Evolutionary conservation across 2,888 invertebrate species (phyloP).

Genomic region (Cephus sareptanus): DNA sequence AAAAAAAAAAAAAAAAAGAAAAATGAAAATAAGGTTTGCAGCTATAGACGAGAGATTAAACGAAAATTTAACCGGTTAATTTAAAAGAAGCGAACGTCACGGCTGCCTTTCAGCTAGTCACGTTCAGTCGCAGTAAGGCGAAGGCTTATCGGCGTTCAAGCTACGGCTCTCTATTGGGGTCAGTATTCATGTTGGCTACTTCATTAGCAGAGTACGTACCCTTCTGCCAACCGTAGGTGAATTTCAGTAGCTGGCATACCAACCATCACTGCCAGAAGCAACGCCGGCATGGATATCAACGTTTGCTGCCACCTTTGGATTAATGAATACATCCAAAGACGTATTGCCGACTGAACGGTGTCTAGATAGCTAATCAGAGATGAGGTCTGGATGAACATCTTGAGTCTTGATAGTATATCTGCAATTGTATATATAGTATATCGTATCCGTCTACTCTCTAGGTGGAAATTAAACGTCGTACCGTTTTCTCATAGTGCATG

Average conservation of each 20-base stretch:
- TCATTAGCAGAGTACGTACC: constrained; percentile 31
- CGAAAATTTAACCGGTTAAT: constrained; percentile 14
- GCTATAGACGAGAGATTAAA: constrained; percentile 12
- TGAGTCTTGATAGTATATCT: neutral
- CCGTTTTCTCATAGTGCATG: neutral
- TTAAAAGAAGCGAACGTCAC: neutral
- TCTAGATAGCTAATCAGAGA: neutral
- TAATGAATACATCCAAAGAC: neutral
- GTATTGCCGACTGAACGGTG: neutral
- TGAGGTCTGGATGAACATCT: neutral
- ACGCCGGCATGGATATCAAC: neutral
- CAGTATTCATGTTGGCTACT: constrained; percentile 28
- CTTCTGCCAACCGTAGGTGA: constrained; percentile 20
- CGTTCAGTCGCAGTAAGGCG: constrained; percentile 25
- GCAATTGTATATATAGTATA: neutral
- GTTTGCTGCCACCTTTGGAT: neutral
- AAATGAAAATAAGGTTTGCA: neutral
- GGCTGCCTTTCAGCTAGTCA: constrained; percentile 17
- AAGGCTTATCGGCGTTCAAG: constrained; percentile 28
- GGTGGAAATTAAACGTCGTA: neutral
- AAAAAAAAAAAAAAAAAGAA: neutral
- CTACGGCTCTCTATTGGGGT: constrained; percentile 21
- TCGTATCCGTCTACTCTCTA: neutral
- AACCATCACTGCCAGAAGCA: neutral
- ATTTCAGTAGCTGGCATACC: neutral